Conservation (phyloP, 2,113 vertebrate species). For the Trachemys scripta region DNA sequence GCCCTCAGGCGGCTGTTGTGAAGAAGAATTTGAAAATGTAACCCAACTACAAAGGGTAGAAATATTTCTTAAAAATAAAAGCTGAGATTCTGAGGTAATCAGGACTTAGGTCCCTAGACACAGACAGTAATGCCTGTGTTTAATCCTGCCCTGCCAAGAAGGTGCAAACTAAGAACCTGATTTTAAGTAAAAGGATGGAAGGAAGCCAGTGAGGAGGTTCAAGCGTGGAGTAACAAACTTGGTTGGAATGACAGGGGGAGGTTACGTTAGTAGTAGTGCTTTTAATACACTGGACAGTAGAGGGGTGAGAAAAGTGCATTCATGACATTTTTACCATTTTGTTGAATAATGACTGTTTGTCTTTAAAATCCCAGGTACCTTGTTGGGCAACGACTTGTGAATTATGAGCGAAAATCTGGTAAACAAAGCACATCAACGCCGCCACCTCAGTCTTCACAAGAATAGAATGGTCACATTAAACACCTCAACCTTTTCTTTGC, state of each 20-base stretch:
- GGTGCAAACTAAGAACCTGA: background rate
- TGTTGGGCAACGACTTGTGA: conserved; percentile 97
- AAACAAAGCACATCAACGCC: conserved; percentile 85
- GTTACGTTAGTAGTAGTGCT: background rate
- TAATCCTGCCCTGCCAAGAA: background rate
- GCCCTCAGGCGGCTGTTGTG: background rate
- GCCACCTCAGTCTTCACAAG: conserved; percentile 87
- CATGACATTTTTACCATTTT: background rate
- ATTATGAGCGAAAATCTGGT: conserved; percentile 94
- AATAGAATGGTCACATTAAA: conserved; percentile 81
- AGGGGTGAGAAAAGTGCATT: background rate
- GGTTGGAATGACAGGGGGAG: background rate
- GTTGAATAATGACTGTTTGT: conserved; percentile 25
- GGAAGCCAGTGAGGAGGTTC: background rate
- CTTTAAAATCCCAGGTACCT: conserved; percentile 88
- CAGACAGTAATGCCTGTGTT: background rate
- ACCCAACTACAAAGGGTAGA: background rate
- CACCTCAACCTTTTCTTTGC: conserved; percentile 76
- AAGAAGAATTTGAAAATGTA: background rate
- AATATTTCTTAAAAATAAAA: background rate
- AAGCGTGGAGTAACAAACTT: background rate
- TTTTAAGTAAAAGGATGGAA: background rate
- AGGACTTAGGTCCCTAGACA: background rate
- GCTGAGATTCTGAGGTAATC: background rate
- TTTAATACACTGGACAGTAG: background rate